Evolutionary conservation across 2,888 invertebrate species (phyloP).

Genomic region (Mimumesa dahlbomi): DNA sequence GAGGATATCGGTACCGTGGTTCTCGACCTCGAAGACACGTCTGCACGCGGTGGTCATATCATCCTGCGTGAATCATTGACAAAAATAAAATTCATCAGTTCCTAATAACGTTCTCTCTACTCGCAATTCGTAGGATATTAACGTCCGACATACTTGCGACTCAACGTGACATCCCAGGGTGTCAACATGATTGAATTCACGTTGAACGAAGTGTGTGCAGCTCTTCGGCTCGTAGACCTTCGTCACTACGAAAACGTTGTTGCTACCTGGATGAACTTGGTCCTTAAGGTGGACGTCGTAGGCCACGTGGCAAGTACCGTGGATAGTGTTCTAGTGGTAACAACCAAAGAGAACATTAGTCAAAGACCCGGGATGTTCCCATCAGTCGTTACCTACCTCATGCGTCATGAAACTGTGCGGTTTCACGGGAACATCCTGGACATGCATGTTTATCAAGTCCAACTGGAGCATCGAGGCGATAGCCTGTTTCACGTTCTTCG

Average conservation of each 20-base stretch:
- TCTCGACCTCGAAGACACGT: conserved; percentile 61
- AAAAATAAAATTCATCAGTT: neutral
- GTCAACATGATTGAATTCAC: conserved; percentile 67
- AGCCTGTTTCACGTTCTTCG: conserved; percentile 79
- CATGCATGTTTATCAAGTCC: conserved; percentile 68
- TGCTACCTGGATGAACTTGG: conserved; percentile 7
- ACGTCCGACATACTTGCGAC: conserved; percentile 57
- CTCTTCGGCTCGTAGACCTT: conserved; percentile 72
- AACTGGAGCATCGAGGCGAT: conserved; percentile 79
- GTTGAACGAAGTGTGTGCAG: conserved; percentile 69
- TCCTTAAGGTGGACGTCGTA: conserved; percentile 72
- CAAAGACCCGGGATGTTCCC: conserved; percentile 71
- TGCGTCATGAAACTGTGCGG: conserved; percentile 69
- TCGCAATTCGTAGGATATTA: no score
- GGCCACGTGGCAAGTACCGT: conserved; percentile 74
- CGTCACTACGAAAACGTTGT: conserved; percentile 67
- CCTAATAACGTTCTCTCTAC: no score
- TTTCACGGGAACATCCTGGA: conserved; percentile 52
- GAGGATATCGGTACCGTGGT: conserved; percentile 56
- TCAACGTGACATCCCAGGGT: conserved; percentile 53
- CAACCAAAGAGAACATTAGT: conserved; percentile 80
- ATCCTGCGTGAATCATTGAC: conserved; percentile 56
- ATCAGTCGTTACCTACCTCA: conserved; percentile 80
- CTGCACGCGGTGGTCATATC: conserved; percentile 62
- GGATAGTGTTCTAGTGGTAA: conserved; percentile 79